Base-by-base conservation (phyloP, 2,888 invertebrate species). In the Tachystola acroxantha region DNA sequence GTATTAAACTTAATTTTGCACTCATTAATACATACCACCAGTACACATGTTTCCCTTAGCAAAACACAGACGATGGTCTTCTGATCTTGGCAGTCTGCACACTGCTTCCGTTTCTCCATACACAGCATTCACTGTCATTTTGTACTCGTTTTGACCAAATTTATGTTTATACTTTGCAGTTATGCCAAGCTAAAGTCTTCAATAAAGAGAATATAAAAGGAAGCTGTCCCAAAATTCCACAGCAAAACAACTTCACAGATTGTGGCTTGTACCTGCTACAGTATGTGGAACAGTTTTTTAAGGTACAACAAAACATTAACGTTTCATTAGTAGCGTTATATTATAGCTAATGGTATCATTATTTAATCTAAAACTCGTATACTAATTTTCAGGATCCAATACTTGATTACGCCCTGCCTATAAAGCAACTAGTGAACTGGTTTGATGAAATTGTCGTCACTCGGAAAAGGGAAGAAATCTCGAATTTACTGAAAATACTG, bases 181-280 rank as follows among this genome's bases (percentile, higher is more conserved):
- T 90, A 37, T 89, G 89, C n/a, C 75, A 76, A 31, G 90, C 88
- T 49, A 91, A 92, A 63, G 73, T 90, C 32, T 97, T 95, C 68
- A 93, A 92, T 48, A 96, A 94, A 69, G 92, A 93, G 54, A 93
- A 92, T 29, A 94, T 98, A 57, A 94, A 94, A 62, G 97, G 97
- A 3, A 91, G 92, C 48, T 92, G 92, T 60, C 96, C 96, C 0
- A 95, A 94, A 84, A 96, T 97, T 46, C 99, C 99, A n/a, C 97
- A 98, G 69, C 99, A 99, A 81, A 95, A 93, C 49, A 99, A 99
- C 87, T 97, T 94, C 67, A 96, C 95, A 26, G 99, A 99, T 74
- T 99, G 99, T 80, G 99, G 99, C 0, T 87, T 99, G 9, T 99
- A 95, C 78, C 88, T 99, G 40, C 85, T 99, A 36, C 97, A 99